Base-by-base conservation (phyloP, 2,113 vertebrate genomes). In the Eulemur rufifrons region DNA sequence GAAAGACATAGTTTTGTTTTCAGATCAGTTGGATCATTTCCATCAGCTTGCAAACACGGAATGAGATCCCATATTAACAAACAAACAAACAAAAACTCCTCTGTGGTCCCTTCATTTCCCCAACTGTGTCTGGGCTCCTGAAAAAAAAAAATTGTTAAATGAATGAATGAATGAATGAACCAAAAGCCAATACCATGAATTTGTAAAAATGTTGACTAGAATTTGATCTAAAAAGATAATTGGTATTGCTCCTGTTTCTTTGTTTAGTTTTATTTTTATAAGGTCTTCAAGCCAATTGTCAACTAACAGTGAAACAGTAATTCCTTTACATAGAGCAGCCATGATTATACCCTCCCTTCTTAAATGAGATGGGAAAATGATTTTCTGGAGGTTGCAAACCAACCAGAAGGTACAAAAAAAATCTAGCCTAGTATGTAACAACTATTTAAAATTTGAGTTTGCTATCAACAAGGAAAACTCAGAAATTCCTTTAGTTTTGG, bases 21-120 rank as follows among this genome's bases (percentile, higher is more conserved):
- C 74, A 63, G n/a, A 13, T 20, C n/a, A 29, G 12, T 21, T 32
- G 63, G n/a, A 34, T 47, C n/a, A 14, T 37, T 63, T 74, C 68
- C 32, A 45, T 78, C 20, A 17, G 34, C 47, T 50, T n/a, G 27
- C 52, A 71, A 77, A 73, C 37, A 27, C 37, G 56, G 42, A 47
- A 47, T 64, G 54, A 78, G 64, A 42, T 42, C 29, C 20, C 20
- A 1, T 39, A 20, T 7, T 47, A 34, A 52, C 94, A 95, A 91
- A 97, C 90, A 94, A 83, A 42, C 20, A 94, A 83, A 39, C 20
- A 69, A 97, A 95, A 97, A 97, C 56, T 34, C 50, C 68, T 82
- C 86, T 83, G 73, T 87, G 68, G 42, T 59, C 61, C 86, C 68
- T 87, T 39, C 64, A 69, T 71, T 94, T 89, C 47, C 80, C 23